Evolutionary conservation across 2,888 invertebrate genomes (phyloP).

Genomic region (Aphodius sticticus): DNA sequence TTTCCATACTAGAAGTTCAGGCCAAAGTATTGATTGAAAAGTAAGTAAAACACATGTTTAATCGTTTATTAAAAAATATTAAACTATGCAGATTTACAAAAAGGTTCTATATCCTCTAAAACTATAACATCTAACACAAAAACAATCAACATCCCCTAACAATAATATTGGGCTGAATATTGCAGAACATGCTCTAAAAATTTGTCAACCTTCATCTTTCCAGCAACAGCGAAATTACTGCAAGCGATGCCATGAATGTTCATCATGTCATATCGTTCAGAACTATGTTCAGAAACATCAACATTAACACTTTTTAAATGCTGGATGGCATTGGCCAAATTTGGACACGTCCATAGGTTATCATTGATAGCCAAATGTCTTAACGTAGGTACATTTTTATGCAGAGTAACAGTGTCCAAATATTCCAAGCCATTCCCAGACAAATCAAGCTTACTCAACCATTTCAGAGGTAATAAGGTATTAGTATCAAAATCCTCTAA

Average conservation of each 20-base stretch:
- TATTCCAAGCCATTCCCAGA: slow-evolving; percentile 52
- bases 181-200: slow-evolving; percentile 45
- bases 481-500: slow-evolving; percentile 49
- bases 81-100: not conserved
- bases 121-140: not conserved
- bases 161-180: slow-evolving; percentile 23
- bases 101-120: not conserved
- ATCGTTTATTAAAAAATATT: not conserved
- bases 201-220: slow-evolving; percentile 45
- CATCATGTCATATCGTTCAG: slow-evolving; percentile 50
- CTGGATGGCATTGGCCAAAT: slow-evolving; percentile 49
- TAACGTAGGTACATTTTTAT: slow-evolving; percentile 50
- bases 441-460: slow-evolving; percentile 51
- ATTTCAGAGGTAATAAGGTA: slow-evolving; percentile 49
- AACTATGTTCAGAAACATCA: slow-evolving; percentile 45
- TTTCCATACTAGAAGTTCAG: not conserved
- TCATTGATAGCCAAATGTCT: slow-evolving; percentile 51
- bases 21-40: too few relatives aligned
- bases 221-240: slow-evolving; percentile 44
- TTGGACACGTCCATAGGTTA: slow-evolving; percentile 52
- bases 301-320: slow-evolving; percentile 50
- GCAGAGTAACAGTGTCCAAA: slow-evolving; percentile 50
- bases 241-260: slow-evolving; percentile 56
- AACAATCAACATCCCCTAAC: slow-evolving; percentile 6
- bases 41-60: not conserved